phyloP scores from a whole-genome alignment of 2,888 invertebrate species.

The Ligdia adustata region DNA sequence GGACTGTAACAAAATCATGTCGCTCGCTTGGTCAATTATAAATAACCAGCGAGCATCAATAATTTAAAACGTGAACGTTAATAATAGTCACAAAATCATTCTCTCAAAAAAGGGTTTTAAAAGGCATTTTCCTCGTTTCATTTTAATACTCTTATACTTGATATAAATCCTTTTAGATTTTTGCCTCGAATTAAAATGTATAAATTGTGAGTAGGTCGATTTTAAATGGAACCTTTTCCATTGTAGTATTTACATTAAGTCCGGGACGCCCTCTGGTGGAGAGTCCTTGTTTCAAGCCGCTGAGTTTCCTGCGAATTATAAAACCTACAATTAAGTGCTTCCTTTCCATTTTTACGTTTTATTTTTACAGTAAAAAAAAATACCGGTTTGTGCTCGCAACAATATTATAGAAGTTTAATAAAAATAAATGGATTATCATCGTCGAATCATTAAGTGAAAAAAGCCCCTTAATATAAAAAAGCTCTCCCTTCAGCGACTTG shows the following conservation, averaged over 20 bases:
- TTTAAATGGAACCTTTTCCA: slow-evolving; percentile 25
- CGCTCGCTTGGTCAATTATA: too few relatives aligned
- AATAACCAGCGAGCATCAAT: slow-evolving; percentile 5
- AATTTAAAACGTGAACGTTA: slow-evolving; percentile 7
- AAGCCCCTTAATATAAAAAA: too few relatives aligned
- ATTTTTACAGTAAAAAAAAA: too few relatives aligned
- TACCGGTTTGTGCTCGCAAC: too few relatives aligned
- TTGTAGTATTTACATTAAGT: slow-evolving; percentile 24
- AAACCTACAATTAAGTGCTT: slow-evolving; percentile 15
- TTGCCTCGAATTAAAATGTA: slow-evolving; percentile 9
- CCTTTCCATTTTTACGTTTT: slow-evolving; percentile 5
- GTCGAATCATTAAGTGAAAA: too few relatives aligned
- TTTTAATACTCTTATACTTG: slow-evolving; percentile 21
- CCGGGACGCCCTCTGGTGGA: slow-evolving; percentile 22
- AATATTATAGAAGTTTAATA: too few relatives aligned
- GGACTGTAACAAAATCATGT: too few relatives aligned
- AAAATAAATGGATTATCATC: too few relatives aligned
- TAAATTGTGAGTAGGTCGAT: slow-evolving; percentile 18
- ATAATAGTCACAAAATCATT: slow-evolving; percentile 17
- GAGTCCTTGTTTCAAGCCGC: slow-evolving; percentile 28
- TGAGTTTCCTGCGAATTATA: slow-evolving; percentile 24
- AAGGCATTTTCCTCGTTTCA: slow-evolving; percentile 6
- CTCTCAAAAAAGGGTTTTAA: slow-evolving; percentile 1
- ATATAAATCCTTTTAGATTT: slow-evolving; percentile 20
- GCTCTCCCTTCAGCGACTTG: too few relatives aligned